A percentile compares a stretch with the other conserved stretches of the same genome.
Evolutionary conservation across 2,888 invertebrate genomes (phyloP).

Genomic region (Iselma pallidipennis): DNA sequence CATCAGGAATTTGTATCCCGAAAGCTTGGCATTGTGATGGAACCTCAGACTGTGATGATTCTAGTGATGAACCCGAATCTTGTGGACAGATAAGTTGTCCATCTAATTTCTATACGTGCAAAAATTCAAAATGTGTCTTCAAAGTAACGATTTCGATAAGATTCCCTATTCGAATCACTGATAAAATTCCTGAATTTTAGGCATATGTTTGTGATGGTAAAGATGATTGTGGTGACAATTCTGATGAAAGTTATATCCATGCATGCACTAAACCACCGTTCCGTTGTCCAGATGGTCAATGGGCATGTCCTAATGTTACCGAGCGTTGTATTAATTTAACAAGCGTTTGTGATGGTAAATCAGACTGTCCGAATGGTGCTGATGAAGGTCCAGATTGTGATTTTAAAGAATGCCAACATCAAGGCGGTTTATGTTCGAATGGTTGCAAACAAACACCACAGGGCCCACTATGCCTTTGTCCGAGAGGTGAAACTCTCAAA

Average conservation of each 20-base stretch:
- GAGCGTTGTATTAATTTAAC: constrained; percentile 84
- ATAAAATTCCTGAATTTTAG: constrained; percentile 27
- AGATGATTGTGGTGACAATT: constrained; percentile 90
- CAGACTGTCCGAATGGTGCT: constrained; percentile 90
- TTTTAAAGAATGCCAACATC: constrained; percentile 76
- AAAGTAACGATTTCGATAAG: constrained; percentile 60
- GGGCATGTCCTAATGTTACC: constrained; percentile 84
- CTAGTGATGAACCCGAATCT: constrained; percentile 84
- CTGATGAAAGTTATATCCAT: constrained; percentile 82
- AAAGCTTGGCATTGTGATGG: constrained; percentile 94
- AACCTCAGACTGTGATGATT: constrained; percentile 87
- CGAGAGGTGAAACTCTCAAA: constrained; percentile 79
- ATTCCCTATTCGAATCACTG: background rate
- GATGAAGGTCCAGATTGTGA: constrained; percentile 94
- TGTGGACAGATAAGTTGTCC: constrained; percentile 81
- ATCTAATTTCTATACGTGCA: constrained; percentile 80
- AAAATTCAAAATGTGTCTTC: constrained; percentile 85
- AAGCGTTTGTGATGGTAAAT: constrained; percentile 84
- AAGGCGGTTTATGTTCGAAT: constrained; percentile 77
- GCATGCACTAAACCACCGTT: constrained; percentile 80
- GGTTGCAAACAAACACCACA: constrained; percentile 83
- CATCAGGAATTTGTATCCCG: constrained; percentile 89
- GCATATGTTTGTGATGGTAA: constrained; percentile 93
- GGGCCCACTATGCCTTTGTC: constrained; percentile 91
- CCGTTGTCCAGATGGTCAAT: constrained; percentile 76